Base-by-base conservation (phyloP, 2,888 invertebrate species). In the Agrotis exclamationis region DNA sequence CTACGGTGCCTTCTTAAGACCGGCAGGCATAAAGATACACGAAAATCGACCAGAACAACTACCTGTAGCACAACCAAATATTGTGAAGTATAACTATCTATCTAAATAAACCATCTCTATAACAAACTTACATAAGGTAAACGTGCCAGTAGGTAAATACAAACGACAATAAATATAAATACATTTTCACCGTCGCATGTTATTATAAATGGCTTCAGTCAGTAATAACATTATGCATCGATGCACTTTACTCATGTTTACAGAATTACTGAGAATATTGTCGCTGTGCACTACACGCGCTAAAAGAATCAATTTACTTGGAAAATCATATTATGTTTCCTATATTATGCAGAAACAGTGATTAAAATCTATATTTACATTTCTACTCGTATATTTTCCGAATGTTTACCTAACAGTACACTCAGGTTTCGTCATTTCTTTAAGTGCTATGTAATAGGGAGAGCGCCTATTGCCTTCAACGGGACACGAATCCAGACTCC, bases 211-310 rank as follows among this genome's bases (percentile, higher is more conserved):
- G 81, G 79, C 79, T 79, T 79, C 74, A 50, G 54, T n/a, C 53
- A 11, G 63, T 79, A 81, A 81, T 79, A 72, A 72, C 79, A 81
- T 79, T 79, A 81, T 76, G 63, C 77, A 76, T 76, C 65, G 50
- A 76, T 68, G 70, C 70, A 65, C 69, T 62, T 24, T 5, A 7
- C 47, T 33, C 56, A 58, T 70, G 70, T 70, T 67, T 70, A 70
- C 62, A 62, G 53, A 63, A 47, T 47, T 51, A 54, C 59, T 18
- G 39, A 39, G 14, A 74, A 59, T 56, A 58, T 63, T 28, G 45
- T 28, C 13, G 9, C 28, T 47, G 39, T 62, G 28, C 51, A 68
- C 53, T 47, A 77, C 57, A 33, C 57, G 33, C 51, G 39, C 6
- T 64, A 57, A 71, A 57, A 3, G 18, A 57, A 50, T 57, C 14